These are phyloP conservation scores for Nannoperca australis DNA, from an alignment of 2,797 vertebrate genomes.

Conservation along the genomic window DNA sequence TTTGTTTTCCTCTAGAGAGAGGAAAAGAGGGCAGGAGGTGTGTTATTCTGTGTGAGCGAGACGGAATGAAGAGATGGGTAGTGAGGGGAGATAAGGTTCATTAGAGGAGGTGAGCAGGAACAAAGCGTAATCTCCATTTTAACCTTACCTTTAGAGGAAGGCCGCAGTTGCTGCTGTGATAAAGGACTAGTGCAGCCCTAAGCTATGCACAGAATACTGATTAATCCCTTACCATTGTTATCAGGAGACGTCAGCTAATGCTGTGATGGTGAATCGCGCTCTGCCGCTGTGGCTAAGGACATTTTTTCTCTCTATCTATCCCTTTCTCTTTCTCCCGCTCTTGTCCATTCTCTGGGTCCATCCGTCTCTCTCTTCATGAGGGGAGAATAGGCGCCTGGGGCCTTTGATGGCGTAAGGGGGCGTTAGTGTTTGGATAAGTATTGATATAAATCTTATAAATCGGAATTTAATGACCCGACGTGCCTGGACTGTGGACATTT, in stretches of 20 bases:
- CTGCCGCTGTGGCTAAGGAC: constrained; percentile 55
- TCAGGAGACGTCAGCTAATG: constrained; percentile 74
- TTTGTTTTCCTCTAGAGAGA: constrained; percentile 53
- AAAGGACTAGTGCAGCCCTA: constrained; percentile 70
- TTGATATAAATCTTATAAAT: constrained; percentile 81
- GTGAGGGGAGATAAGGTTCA: constrained; percentile 81
- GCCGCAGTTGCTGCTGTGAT: constrained; percentile 69
- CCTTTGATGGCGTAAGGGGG: constrained; percentile 63
- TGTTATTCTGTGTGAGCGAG: constrained; percentile 54
- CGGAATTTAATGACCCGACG: constrained; percentile 77
- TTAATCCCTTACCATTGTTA: constrained; percentile 77
- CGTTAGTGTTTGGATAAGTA: constrained; percentile 80
- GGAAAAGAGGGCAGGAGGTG: constrained; percentile 55
- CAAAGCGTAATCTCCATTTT: constrained; percentile 84
- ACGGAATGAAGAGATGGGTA: constrained; percentile 71
- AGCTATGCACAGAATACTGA: constrained; percentile 77
- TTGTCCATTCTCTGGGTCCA: constrained; percentile 50
- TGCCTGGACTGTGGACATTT: constrained; percentile 67
- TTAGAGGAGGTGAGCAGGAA: constrained; percentile 78
- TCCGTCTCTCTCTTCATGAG: constrained; percentile 65
- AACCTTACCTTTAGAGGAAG: constrained; percentile 83
- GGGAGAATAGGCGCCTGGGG: constrained; percentile 62
- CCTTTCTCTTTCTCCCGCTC: constrained; percentile 51
- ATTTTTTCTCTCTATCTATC: constrained; percentile 54
- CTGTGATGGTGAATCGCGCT: constrained; percentile 62